Evolutionary conservation across 2,113 vertebrate genomes (phyloP), one percentile per base, ranked within the genome.

Genomic region (Chitala chitala): DNA sequence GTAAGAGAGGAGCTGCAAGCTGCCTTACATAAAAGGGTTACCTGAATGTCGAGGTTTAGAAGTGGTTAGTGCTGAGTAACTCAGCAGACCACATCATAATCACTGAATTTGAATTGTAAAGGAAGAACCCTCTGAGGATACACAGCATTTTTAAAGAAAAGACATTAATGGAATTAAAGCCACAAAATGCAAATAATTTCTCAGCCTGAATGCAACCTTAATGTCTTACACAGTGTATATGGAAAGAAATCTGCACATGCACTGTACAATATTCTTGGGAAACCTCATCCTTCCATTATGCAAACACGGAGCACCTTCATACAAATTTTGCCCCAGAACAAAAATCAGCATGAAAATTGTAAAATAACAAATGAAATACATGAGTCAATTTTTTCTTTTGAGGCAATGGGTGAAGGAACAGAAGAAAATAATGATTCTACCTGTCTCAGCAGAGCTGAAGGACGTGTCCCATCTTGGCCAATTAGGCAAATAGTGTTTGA

Each of bases 401-500:
- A n/a, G n/a, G 38, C 29, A 44, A 53, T 3, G 9, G n/a, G 20
- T 3, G 40, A 72, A 72, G 36, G n/a, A 42, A 55, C 1, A 54
- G 15, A 22, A 33, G 24, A 50, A 13, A 36, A 44, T 40, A 61
- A 48, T 4, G 2, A 63, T 24, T n/a, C n/a, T 13, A 12, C 24
- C 8, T n/a, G 40, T 26, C 31, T 42, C 59, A 50, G 56, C 17
- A 12, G 26, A 29, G 38, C 24, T 8, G 26, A 74, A 9, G 48
- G 15, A 26, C n/a, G 22, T 42, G 50, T 66, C 72, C 72, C 72
- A 53, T 36, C 61, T 54, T 31, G 61, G n/a, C 59, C 72, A 74
- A 74, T 74, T 74, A 74, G 48, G 31, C 15, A 22, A 50, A 26
- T 54, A 10, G 9, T 40, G 31, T 66, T 29, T 65, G n/a, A 74